Base-by-base conservation (phyloP, 1,140 invertebrate genomes). In the Microplitis mediator region DNA sequence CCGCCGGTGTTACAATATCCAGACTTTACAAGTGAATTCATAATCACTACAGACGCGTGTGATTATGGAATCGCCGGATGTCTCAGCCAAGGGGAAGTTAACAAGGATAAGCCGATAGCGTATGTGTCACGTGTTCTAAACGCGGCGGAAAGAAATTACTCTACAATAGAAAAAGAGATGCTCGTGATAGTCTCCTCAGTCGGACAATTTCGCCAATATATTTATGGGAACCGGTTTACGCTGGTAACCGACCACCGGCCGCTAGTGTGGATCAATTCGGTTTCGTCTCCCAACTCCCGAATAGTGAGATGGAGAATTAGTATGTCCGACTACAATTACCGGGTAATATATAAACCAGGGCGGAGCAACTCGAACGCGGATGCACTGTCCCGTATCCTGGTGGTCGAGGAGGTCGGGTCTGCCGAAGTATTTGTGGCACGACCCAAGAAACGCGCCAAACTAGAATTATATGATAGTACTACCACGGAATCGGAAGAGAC, bases 221-320 rank as follows among this genome's bases (percentile, higher is more conserved):
- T 90, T 3, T 85, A 84, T 65, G 86, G 85, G 5, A 80, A 71
- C n/a, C 78, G 84, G 54, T 90, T 90, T 71, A 81, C 56, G 6
- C 80, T 90, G 0, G 61, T 85, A 4, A 90, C 88, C 0, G 89
- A 91, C 64, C 88, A 90, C 67, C 77, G 78, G 70, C 84, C 86
- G 0, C 77, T 90, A 14, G 73, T 73, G 54, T 90, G 86, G 85
- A 72, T 91, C 16, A 81, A 83, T 36, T 82, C 83, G 11, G 78
- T 84, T 1, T 89, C 87, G 77, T 82, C 88, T 61, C 81, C 80
- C 0, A 72, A 67, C n/a, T 73, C 72, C 13, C 73, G 75, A 67
- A 71, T 85, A 3, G n/a, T 79, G 0, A 11, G 80, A 50, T 84
- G 79, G 80, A 58, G 79, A 23, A 62, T 84, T 0, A 76, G 77